A percentile compares a stretch with the other conserved stretches of the same genome.
Conservation (phyloP, 2,888 invertebrate species). For the Anaspis maculata region DNA sequence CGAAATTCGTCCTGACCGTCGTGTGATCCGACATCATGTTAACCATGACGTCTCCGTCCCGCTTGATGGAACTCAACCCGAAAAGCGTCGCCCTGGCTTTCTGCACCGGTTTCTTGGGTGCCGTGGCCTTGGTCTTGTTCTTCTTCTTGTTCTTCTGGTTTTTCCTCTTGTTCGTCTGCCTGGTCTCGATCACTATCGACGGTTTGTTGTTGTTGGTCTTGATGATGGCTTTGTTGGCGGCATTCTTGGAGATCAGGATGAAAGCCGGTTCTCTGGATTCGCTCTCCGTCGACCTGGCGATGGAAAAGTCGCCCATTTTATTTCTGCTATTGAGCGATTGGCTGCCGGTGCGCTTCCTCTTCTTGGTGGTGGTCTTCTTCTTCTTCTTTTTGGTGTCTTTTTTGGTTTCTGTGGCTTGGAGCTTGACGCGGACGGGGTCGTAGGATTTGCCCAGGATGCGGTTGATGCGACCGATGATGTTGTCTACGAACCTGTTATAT, state of each 20-base stretch:
- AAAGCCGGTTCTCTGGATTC: constrained; percentile 35
- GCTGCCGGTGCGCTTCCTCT: constrained; percentile 7
- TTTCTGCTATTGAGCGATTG: constrained; percentile 24
- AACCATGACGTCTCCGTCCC: constrained; percentile 73
- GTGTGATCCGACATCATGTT: constrained; percentile 73
- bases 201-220: constrained; percentile 24
- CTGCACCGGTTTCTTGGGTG: constrained; percentile 29
- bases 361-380: constrained; percentile 7
- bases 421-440: constrained; percentile 75
- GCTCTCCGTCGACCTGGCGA: constrained; percentile 29
- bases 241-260: constrained; percentile 35
- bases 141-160: constrained; percentile 24
- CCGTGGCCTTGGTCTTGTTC: constrained; percentile 24
- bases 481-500: constrained; percentile 80
- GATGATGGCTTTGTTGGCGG: constrained; percentile 14
- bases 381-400: constrained; percentile 27
- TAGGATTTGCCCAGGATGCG: constrained; percentile 70
- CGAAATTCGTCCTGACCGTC: constrained; percentile 74
- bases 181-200: constrained; percentile 11
- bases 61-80: constrained; percentile 68
- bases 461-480: constrained; percentile 73
- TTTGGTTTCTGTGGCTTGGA: constrained; percentile 44
- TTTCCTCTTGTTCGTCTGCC: constrained; percentile 30
- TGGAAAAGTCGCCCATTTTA: constrained; percentile 37
- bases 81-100: constrained; percentile 62